phyloP scores from a whole-genome alignment of 2,888 invertebrate species.

The Ligdia adustata region DNA sequence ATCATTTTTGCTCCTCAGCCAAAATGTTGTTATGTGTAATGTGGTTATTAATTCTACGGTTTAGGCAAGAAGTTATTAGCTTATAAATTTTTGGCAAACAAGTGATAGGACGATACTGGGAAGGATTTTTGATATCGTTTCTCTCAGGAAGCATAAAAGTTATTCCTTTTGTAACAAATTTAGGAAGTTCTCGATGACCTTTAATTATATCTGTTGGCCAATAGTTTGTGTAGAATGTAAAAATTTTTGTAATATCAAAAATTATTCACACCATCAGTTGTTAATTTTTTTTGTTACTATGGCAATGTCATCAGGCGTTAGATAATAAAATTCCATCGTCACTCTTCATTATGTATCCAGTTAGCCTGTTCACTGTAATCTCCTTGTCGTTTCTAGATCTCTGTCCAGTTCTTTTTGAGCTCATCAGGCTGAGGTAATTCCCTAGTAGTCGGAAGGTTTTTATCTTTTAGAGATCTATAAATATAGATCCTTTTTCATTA shows the following conservation, averaged over 20 bases:
- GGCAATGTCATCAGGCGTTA: no score
- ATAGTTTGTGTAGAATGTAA: no score
- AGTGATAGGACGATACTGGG: conserved; percentile 4
- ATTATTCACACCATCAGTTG: no score
- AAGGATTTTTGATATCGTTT: no score
- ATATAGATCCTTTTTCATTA: neutral
- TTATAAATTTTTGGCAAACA: conserved; percentile 1
- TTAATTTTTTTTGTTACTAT: neutral
- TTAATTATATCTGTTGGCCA: neutral
- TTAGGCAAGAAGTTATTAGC: neutral
- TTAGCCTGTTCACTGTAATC: neutral
- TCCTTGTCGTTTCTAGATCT: no score
- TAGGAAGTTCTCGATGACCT: neutral
- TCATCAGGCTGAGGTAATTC: neutral
- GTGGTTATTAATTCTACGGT: neutral
- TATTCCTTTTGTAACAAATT: neutral
- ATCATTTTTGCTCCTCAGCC: neutral
- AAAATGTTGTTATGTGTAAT: neutral
- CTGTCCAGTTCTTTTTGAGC: neutral
- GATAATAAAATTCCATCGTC: neutral
- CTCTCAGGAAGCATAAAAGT: no score
- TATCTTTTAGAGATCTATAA: neutral
- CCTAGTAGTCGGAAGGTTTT: neutral
- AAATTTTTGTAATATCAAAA: no score
- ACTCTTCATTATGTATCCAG: conserved; percentile 1